Conservation (phyloP, 1,140 invertebrate genomes). For the Kradibia gibbosae region DNA sequence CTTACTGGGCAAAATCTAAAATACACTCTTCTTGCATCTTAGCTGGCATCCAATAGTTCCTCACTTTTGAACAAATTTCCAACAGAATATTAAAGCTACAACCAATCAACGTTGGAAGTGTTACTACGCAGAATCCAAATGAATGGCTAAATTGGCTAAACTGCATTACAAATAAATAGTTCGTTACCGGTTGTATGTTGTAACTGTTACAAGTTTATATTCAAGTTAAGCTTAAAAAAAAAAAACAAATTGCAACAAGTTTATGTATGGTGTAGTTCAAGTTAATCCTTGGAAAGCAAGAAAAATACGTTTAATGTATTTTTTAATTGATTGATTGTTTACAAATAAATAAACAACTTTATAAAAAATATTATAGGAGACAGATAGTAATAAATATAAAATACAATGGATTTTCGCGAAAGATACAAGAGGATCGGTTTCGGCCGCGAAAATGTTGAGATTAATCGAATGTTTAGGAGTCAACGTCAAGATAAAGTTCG, state of each 20-base stretch:
- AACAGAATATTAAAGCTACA: too few species aligned
- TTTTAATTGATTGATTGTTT: not conserved
- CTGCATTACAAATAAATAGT: too few species aligned
- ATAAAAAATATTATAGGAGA: not conserved
- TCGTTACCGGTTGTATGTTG: too few species aligned
- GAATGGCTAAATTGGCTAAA: too few species aligned
- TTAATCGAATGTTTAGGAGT: slow-evolving; percentile 36
- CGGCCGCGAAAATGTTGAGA: slow-evolving; percentile 18
- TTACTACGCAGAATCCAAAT: too few species aligned
- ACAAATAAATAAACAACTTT: not conserved
- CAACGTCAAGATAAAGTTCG: slow-evolving; percentile 34
- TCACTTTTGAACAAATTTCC: too few species aligned
- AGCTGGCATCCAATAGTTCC: too few species aligned
- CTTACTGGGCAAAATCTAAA: too few species aligned
- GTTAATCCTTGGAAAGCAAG: not conserved
- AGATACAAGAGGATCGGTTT: slow-evolving; percentile 39
- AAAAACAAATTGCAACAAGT: not conserved
- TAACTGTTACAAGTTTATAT: too few species aligned
- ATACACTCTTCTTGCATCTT: too few species aligned
- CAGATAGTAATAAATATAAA: not conserved
- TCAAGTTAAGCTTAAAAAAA: too few species aligned
- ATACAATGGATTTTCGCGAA: slow-evolving; percentile 44
- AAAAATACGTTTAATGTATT: not conserved
- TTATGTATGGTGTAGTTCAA: not conserved
- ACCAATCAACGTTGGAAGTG: not conserved